Evolutionary conservation across 2,888 invertebrate species (phyloP), one percentile per base, ranked within the genome.

Genomic region (Apotomis capreana): DNA sequence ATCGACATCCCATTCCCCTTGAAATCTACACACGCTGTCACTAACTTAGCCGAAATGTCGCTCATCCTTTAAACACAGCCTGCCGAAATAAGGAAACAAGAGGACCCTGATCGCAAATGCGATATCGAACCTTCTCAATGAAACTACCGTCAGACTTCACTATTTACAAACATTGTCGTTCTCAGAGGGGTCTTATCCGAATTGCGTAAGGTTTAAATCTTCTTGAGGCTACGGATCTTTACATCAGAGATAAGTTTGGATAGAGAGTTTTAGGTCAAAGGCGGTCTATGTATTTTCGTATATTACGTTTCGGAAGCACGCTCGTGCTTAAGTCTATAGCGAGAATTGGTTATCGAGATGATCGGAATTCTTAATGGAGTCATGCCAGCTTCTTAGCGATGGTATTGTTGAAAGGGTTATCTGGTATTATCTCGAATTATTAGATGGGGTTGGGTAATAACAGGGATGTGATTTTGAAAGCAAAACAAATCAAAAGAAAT

Each of bases 241-340:
- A 81, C 85, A 84, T 87, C 84, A 76, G 68, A 89, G 87, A 90
- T 90, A 90, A 89, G 83, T 88, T 86, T 81, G 83, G 85, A 87
- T 88, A 84, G 80, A 80, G 81, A 81, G 87, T 88, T 89, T 91
- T 88, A 89, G 90, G 89, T 90, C 88, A 79, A 76, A 81, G 80
- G 69, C 61, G 67, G 57, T 37, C 60, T 68, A 69, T 68, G 61
- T 72, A 63, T 72, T 72, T 62, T 73, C 67, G 73, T 74, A 75
- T 73, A 76, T 76, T 74, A 74, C 73, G 74, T 75, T 73, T 70
- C 72, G 69, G 58, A 74, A 75, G 74, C 65, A 73, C 74, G 72
- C 71, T 60, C 74, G 74, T 69, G 68, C 73, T 68, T 75, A 67
- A 74, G 72, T 69, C 74, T 72, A 49, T 70, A 73, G 74, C 74